Percentiles rank a stretch among this genome's conserved stretches.
These are phyloP conservation scores for Syrmaticus mikado DNA, from an alignment of 2,113 vertebrate genomes.

Conservation along the genomic window DNA sequence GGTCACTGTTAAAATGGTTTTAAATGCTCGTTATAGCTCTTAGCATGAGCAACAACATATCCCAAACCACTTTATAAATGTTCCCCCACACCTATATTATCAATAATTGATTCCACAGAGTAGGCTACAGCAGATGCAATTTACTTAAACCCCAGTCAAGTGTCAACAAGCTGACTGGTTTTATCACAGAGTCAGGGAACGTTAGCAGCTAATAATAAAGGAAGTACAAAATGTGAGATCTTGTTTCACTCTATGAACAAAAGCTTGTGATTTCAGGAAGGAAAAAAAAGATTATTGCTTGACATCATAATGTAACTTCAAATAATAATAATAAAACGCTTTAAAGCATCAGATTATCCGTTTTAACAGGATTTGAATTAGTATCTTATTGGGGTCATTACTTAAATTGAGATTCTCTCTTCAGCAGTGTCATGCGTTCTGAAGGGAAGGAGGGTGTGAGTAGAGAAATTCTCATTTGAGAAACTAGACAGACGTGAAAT, in stretches of 20 bases:
- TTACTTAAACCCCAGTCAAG: constrained; percentile 56
- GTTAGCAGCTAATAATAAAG: constrained; percentile 30
- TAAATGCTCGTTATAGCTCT: constrained; percentile 42
- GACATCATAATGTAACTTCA: neutral
- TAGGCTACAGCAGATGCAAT: constrained; percentile 38
- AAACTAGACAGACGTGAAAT: neutral
- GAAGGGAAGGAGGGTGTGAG: neutral
- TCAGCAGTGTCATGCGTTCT: neutral
- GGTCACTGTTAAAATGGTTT: constrained; percentile 41
- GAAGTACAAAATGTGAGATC: constrained; percentile 26
- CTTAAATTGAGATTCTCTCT: neutral
- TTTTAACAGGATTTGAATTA: constrained; percentile 17
- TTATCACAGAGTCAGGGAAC: constrained; percentile 31
- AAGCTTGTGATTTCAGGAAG: constrained; percentile 22
- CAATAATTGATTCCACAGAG: constrained; percentile 59
- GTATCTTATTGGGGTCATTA: neutral
- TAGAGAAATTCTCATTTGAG: neutral
- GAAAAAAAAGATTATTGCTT: constrained; percentile 22
- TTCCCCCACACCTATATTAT: constrained; percentile 51
- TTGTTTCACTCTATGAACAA: constrained; percentile 30
- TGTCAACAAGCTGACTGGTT: constrained; percentile 62
- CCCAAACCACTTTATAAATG: constrained; percentile 31
- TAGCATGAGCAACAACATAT: neutral
- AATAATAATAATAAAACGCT: neutral
- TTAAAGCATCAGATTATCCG: constrained; percentile 5